phyloP scores from a whole-genome alignment of 1,140 invertebrate species.

The Triops longicaudatus region DNA sequence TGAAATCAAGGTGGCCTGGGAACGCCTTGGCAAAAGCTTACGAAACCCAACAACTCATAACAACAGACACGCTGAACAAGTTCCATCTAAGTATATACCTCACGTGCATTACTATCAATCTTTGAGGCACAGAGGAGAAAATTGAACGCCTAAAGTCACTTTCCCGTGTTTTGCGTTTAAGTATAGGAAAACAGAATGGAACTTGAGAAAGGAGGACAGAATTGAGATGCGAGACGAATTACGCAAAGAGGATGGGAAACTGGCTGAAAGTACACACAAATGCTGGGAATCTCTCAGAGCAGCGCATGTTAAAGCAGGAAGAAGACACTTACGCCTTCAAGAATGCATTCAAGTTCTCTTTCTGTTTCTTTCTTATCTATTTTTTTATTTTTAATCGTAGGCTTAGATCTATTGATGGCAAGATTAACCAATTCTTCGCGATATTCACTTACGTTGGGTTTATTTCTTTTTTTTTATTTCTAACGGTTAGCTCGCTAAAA shows the following conservation, averaged over 20 bases:
- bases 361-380: no score
- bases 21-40: constrained; percentile 7
- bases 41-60: neutral
- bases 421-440: no score
- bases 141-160: neutral
- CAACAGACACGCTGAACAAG: no score
- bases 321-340: no score
- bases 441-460: no score
- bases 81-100: neutral
- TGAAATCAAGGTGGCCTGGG: neutral
- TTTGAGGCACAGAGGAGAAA: neutral
- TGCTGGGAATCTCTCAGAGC: no score
- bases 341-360: no score
- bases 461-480: no score
- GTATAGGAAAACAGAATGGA: neutral
- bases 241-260: neutral
- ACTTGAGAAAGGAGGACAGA: neutral
- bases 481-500: no score
- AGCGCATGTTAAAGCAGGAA: no score
- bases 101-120: neutral
- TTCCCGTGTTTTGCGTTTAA: neutral
- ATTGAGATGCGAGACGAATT: neutral
- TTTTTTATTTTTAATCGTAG: no score
- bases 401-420: no score
- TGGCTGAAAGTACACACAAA: neutral